These are phyloP conservation scores for Paramormyrops hopkinsi DNA, from an alignment of 2,797 vertebrate species.

Conservation along the genomic window DNA sequence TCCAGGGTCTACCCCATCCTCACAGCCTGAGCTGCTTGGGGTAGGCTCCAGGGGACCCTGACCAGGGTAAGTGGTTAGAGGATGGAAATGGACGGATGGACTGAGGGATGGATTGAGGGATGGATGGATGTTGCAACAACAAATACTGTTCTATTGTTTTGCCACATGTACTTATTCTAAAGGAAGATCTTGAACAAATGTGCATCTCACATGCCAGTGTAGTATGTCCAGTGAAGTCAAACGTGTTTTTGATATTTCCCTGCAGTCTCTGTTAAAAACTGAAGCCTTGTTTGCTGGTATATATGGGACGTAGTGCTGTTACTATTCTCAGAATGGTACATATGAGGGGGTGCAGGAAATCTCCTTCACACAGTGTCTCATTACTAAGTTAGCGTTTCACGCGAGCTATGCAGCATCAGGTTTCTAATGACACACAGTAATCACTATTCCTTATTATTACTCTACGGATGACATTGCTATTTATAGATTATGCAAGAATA, in stretches of 20 bases:
- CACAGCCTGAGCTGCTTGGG: not conserved
- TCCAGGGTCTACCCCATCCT: not conserved
- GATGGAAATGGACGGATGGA: not conserved
- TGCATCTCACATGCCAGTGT: not conserved
- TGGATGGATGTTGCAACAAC: not conserved
- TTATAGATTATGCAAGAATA: not conserved
- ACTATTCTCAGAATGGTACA: slow-evolving; percentile 69
- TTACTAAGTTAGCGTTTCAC: slow-evolving; percentile 23
- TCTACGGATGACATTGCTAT: not conserved
- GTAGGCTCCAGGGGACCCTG: not conserved
- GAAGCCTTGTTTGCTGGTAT: slow-evolving; percentile 71
- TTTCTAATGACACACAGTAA: not conserved
- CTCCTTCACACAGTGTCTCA: slow-evolving; percentile 42
- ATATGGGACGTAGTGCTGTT: slow-evolving; percentile 68
- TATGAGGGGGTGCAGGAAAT: slow-evolving; percentile 55
- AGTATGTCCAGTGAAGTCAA: slow-evolving; percentile 45
- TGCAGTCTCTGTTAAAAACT: slow-evolving; percentile 48
- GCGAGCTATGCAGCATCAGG: not conserved
- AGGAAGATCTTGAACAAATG: not conserved
- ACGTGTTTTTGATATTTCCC: slow-evolving; percentile 52
- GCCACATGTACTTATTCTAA: not conserved
- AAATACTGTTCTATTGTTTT: not conserved
- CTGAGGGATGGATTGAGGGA: not conserved
- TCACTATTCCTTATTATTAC: not conserved
- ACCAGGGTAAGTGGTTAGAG: not conserved